Base-by-base conservation (phyloP, 64 coral and sea anemone genomes). In the Porites lutea region DNA sequence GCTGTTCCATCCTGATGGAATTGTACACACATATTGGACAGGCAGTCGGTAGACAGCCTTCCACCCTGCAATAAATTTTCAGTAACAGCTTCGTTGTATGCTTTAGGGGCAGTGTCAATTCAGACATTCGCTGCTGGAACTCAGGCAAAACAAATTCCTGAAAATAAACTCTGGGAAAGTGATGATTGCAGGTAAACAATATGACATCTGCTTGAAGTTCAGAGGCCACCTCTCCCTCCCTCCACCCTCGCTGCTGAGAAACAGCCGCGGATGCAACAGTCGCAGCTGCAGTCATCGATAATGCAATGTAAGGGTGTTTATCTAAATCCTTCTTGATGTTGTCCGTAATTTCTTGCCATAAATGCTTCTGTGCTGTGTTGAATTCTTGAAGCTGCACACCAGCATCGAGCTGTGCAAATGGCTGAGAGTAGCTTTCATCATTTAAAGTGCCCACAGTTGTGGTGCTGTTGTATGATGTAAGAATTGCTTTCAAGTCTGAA, bases 1-100 rank as follows among this genome's bases (percentile, higher is more conserved):
- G 13, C 23, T 97, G 95, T 78, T 97, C 95, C 53, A 89, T 59
- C 70, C 95, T 79, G 10, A 97, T 83, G 37, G 88, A 97, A 65
- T 97, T 97, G 50, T 97, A 97, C 20, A 97, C 95, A 65, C 95
- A 97, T 23, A 93, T 92, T 5, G 95, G 95, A 82, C 95, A 97
- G n/a, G 95, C 92, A 16, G 92, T 70, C 12, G 87, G 92, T 7
- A 97, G 78, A 14, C 81, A 88, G 2, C 87, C 66, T 0, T 97
- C 92, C 9, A 71, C 16, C 18, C 67, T 97, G 47, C 57, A 50
- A 76, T 97, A 97, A 65, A 88, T 88, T 58, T 71, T 76, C 5
- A 97, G 51, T 18, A 97, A 71, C 3, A 88, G 63, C 64, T 94
- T 97, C 19, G 95, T 91, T 59, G 92, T 94, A 37, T 94, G 79